phyloP scores from a whole-genome alignment of 2,888 invertebrate genomes.

The Sphecodes monilicornis region DNA sequence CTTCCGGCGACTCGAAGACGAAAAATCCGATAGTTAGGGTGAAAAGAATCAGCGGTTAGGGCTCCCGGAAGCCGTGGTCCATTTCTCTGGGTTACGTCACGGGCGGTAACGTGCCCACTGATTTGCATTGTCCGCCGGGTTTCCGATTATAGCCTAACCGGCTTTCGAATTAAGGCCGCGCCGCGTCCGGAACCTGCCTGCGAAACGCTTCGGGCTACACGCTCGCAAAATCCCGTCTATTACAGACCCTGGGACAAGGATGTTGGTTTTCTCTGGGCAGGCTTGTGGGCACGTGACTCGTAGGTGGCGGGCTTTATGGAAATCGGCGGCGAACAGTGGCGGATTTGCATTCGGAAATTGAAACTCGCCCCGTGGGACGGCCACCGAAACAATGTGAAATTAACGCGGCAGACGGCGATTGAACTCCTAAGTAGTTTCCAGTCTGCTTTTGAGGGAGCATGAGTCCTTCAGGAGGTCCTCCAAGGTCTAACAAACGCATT shows the following conservation, averaged over 20 bases:
- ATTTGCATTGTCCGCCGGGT: constrained; percentile 75
- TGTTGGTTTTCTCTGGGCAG: constrained; percentile 44
- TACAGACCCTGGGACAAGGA: constrained; percentile 48
- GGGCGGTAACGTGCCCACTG: constrained; percentile 57
- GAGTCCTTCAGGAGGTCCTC: neutral
- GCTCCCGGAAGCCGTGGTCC: constrained; percentile 66
- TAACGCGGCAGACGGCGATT: constrained; percentile 23
- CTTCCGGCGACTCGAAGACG: no score
- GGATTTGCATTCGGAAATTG: constrained; percentile 51
- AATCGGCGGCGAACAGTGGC: constrained; percentile 28
- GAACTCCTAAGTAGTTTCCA: neutral
- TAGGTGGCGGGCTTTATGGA: constrained; percentile 53
- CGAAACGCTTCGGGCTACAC: constrained; percentile 65
- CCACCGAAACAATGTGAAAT: constrained; percentile 39
- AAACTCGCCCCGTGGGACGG: constrained; percentile 35
- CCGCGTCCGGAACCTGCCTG: constrained; percentile 67
- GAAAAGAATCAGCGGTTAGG: no score
- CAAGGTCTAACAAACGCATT: neutral
- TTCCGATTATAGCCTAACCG: constrained; percentile 76
- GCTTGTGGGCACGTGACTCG: constrained; percentile 66
- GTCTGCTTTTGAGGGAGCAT: neutral
- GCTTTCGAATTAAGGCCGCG: constrained; percentile 72
- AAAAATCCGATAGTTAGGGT: no score
- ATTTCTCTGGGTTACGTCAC: constrained; percentile 70
- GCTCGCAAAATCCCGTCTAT: constrained; percentile 63